Conservation (phyloP, 2,888 invertebrate species). For the Odontocerum albicorne region DNA sequence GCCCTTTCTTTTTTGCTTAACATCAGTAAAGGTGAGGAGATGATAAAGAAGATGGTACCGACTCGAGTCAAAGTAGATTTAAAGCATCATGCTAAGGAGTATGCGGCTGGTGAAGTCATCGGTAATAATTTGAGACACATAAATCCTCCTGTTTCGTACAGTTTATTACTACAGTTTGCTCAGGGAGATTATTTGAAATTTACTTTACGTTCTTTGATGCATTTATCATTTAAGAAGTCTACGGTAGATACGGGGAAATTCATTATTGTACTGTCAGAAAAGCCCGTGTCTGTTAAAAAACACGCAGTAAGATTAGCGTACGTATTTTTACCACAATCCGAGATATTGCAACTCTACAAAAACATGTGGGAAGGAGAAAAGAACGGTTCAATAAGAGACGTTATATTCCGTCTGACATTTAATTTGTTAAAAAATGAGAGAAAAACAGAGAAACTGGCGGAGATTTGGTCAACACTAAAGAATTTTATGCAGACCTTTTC, state of each 20-base stretch:
- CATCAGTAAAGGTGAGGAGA: slow-evolving; percentile 33
- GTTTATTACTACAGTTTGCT: slow-evolving; percentile 36
- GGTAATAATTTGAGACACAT: slow-evolving; percentile 34
- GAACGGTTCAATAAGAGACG: slow-evolving; percentile 28
- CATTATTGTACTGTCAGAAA: slow-evolving; percentile 33
- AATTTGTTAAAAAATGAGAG: slow-evolving; percentile 4
- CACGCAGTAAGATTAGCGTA: slow-evolving; percentile 41
- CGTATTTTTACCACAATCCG: slow-evolving; percentile 33
- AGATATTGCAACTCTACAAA: slow-evolving; percentile 32
- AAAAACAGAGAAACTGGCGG: slow-evolving; percentile 1
- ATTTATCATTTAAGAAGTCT: slow-evolving; percentile 36
- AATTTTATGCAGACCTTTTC: slow-evolving; percentile 15
- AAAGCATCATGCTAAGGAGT: slow-evolving; percentile 8
- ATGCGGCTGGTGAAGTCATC: slow-evolving; percentile 18
- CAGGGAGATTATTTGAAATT: slow-evolving; percentile 39
- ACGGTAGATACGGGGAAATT: slow-evolving; percentile 37
- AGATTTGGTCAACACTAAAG: slow-evolving; percentile 21
- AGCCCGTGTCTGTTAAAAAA: slow-evolving; percentile 41
- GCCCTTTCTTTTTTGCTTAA: slow-evolving; percentile 39
- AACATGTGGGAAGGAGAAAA: slow-evolving; percentile 27
- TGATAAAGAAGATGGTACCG: slow-evolving; percentile 39
- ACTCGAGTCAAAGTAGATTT: slow-evolving; percentile 34
- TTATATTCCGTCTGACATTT: slow-evolving; percentile 25
- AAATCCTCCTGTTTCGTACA: slow-evolving; percentile 42
- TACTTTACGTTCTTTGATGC: slow-evolving; percentile 33